Evolutionary conservation across 1,140 invertebrate species (phyloP).

Genomic region (Leptinotarsa undecemlineata): DNA sequence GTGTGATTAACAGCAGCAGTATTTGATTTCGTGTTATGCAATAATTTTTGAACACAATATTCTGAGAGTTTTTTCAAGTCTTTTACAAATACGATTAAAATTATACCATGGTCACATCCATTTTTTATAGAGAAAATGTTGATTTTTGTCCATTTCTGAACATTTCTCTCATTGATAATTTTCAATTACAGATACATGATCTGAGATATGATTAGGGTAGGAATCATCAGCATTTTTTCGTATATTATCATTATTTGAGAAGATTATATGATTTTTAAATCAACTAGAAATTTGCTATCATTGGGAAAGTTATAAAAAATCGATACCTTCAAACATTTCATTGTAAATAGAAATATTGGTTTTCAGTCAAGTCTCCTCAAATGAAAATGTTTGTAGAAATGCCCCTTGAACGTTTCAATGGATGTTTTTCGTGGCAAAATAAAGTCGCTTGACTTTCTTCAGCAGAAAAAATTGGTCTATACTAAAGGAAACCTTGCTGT

Average conservation of each 20-base stretch:
- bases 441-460: too few relatives aligned
- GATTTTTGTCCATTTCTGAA: too few relatives aligned
- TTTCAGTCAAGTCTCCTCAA: not conserved
- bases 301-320: not conserved
- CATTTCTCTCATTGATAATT: not conserved
- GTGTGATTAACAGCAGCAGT: not conserved
- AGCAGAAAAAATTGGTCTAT: too few relatives aligned
- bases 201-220: not conserved
- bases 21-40: not conserved
- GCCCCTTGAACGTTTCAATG: too few relatives aligned
- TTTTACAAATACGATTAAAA: too few relatives aligned
- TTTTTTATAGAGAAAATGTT: too few relatives aligned
- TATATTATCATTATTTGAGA: not conserved
- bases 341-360: not conserved
- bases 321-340: not conserved
- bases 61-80: not conserved
- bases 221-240: not conserved
- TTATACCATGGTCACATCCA: too few relatives aligned
- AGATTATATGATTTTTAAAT: not conserved
- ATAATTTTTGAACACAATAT: not conserved
- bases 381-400: not conserved
- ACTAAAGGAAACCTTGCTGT: too few relatives aligned
- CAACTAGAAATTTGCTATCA: not conserved
- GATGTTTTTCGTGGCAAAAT: too few relatives aligned
- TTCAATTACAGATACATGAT: not conserved